Conservation (phyloP, 2,113 vertebrate species). For the Tichodroma muraria region DNA sequence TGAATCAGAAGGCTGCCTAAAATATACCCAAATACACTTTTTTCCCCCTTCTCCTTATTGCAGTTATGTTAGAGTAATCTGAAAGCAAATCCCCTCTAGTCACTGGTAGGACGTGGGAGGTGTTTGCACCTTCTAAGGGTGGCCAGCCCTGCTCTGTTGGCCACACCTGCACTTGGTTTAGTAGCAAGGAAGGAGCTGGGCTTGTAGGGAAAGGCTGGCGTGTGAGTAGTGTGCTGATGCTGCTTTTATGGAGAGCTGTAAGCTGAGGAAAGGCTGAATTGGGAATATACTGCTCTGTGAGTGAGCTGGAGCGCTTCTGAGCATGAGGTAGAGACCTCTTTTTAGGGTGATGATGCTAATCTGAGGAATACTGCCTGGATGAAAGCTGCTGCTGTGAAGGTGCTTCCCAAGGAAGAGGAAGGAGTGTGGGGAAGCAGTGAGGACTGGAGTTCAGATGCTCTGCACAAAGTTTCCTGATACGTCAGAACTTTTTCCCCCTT, state of each 20-base stretch:
- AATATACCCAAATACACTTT: neutral
- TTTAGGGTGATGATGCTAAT: neutral
- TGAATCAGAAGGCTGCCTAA: neutral
- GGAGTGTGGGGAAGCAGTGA: rapidly evolving
- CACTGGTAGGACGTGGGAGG: neutral
- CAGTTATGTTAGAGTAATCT: neutral
- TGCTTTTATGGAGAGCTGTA: neutral
- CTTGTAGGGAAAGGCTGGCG: neutral
- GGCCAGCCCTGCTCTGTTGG: neutral
- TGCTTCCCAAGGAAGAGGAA: neutral
- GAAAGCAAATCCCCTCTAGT: neutral
- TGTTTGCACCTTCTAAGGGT: neutral
- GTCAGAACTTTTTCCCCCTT: neutral
- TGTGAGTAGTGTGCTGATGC: rapidly evolving
- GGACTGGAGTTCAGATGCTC: neutral
- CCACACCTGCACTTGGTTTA: neutral
- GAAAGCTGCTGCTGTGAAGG: neutral
- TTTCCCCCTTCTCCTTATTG: neutral
- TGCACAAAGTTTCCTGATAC: neutral
- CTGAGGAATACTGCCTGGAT: neutral
- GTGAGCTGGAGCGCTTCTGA: neutral
- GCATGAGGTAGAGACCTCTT: neutral
- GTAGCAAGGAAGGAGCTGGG: neutral
- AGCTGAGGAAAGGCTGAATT: neutral
- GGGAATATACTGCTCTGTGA: neutral